phyloP scores from a whole-genome alignment of 2,888 invertebrate species.

The Mystacides longicornis region DNA sequence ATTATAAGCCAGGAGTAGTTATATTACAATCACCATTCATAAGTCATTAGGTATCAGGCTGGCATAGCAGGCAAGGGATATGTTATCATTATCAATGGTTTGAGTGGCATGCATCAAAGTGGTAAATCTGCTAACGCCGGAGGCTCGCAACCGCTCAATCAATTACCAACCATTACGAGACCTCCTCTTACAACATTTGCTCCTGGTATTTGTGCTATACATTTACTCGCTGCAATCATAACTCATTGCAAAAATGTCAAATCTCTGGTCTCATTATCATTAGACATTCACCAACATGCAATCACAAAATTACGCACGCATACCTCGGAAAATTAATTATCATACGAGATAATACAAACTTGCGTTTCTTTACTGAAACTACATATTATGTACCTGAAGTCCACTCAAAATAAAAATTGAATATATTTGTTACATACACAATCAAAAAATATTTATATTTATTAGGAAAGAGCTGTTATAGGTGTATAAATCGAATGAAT shows the following conservation, averaged over 20 bases:
- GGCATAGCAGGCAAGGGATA: neutral
- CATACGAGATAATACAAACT: no score
- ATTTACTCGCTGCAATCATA: neutral
- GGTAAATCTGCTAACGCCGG: neutral
- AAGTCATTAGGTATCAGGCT: neutral
- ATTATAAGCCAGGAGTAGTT: no score
- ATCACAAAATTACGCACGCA: neutral
- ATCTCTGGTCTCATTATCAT: neutral
- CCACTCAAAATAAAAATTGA: no score
- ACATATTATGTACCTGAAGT: no score
- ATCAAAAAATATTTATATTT: no score
- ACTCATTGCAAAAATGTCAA: neutral
- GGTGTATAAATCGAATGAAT: no score
- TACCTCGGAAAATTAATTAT: neutral
- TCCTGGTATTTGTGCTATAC: slow-evolving; percentile 6
- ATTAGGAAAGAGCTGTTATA: no score
- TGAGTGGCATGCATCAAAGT: slow-evolving; percentile 4
- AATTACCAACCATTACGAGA: slow-evolving; percentile 5
- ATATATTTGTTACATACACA: no score
- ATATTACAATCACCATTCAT: slow-evolving; percentile 1
- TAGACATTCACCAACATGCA: slow-evolving; percentile 1
- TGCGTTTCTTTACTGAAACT: no score
- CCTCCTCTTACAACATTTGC: slow-evolving; percentile 1
- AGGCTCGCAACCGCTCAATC: neutral
- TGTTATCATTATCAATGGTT: neutral